Evolutionary conservation across 1,140 invertebrate species (phyloP).

Genomic region (Trissolcus basalis): DNA sequence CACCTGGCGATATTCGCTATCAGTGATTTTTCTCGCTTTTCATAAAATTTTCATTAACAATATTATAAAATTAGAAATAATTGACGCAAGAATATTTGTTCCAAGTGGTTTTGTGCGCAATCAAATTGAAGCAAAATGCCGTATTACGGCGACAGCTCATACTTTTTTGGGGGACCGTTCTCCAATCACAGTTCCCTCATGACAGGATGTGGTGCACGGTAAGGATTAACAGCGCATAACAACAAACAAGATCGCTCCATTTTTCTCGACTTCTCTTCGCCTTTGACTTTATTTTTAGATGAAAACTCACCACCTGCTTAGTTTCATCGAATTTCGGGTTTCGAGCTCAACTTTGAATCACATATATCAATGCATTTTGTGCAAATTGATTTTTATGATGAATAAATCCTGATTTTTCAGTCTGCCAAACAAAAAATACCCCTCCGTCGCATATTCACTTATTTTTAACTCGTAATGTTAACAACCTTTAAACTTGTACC

Average conservation of each 20-base stretch:
- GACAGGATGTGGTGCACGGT: constrained; percentile 70
- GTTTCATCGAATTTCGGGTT: background rate
- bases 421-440: background rate
- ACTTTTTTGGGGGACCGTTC: constrained; percentile 69
- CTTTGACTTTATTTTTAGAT: constrained; percentile 22
- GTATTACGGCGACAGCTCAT: constrained; percentile 68
- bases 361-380: background rate
- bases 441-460: background rate
- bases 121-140: constrained; percentile 60
- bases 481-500: constrained; percentile 21
- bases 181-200: constrained; percentile 73
- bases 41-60: too few species aligned
- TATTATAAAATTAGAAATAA: background rate
- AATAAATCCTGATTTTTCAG: background rate
- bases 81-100: background rate
- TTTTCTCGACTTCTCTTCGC: constrained; percentile 8
- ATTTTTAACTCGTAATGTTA: constrained; percentile 29
- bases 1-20: constrained; percentile 63
- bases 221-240: constrained; percentile 48
- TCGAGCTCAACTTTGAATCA: background rate
- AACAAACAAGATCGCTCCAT: background rate
- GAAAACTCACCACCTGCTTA: background rate
- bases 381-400: background rate
- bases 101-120: background rate
- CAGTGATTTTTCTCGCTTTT: constrained; percentile 33